Evolutionary conservation across 2,888 invertebrate genomes (phyloP).

Genomic region (Nematopogon swammerdamellus): DNA sequence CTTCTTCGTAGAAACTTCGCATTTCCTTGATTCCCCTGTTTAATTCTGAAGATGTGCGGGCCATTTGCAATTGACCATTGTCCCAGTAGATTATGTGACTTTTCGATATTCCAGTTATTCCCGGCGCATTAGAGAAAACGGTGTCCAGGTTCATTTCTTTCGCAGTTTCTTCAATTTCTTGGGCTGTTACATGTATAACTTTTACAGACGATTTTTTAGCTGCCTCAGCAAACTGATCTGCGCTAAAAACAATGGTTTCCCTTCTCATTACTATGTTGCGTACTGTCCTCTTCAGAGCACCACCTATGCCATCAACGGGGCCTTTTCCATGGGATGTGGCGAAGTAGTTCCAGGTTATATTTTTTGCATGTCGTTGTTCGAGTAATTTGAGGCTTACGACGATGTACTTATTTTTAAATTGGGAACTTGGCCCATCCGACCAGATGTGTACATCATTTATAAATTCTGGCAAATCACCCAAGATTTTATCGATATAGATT

Average conservation of each 20-base stretch:
- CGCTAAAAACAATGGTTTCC: neutral
- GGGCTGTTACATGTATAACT: neutral
- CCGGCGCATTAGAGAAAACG: neutral
- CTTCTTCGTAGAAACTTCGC: too few species aligned
- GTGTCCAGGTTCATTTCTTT: neutral
- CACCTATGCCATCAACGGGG: neutral
- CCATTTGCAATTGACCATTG: neutral
- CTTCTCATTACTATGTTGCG: neutral
- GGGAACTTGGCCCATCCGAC: neutral
- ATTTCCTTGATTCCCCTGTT: too few species aligned
- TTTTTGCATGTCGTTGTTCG: neutral
- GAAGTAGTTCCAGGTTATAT: neutral
- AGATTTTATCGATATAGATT: too few species aligned
- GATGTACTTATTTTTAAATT: neutral
- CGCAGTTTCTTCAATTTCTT: neutral
- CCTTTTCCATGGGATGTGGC: conserved; percentile 1
- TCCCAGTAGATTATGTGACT: neutral
- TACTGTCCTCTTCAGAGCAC: neutral
- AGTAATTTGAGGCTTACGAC: neutral
- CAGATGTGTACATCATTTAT: neutral
- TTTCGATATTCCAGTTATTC: neutral
- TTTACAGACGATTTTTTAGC: neutral
- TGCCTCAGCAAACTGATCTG: neutral
- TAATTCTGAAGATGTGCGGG: neutral
- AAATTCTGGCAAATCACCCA: neutral